Evolutionary conservation across 2,113 vertebrate genomes (phyloP), one percentile per base, ranked within the genome.

Genomic region (Peucedramus taeniatus): DNA sequence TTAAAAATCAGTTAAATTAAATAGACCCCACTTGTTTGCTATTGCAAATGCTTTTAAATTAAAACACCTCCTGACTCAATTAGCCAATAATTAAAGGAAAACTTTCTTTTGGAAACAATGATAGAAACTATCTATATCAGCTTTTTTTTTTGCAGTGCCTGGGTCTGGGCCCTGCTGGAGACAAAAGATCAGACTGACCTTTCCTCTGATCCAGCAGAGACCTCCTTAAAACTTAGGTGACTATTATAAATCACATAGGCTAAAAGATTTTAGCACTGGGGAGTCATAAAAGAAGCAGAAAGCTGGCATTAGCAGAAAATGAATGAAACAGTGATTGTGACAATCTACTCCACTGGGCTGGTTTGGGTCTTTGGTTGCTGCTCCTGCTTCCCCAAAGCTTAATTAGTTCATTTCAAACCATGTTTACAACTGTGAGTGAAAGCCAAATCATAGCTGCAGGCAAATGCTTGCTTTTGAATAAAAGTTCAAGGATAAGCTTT

Each of bases 1-100:
- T 6, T 53, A 69, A 71, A 91, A 71, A 65, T 21, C n/a, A 84
- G 7, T 50, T 75, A 59, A 81, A 77, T n/a, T 61, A 44, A 71
- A 42, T 0, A 4, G 44, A 75, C 5, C 8, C 11, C 12, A 39
- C 7, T 24, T 1, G 2, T 15, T 71, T 61, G n/a, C 57, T 75
- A 71, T n/a, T 74, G 64, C 18, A 93, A 93, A 77, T 40, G 28
- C 17, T 79, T 91, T 71, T 57, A 84, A 53, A 91, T 53, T 27
- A 42, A 78, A 63, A 6, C 5, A 12, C 3, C 6, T 81, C 47
- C 56, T 49, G 39, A 40, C 22, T 63, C 50, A 60, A 35, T 37
- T 22, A 78, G 14, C 10, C 14, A 63, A 22, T 27, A 65, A 78
- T 3, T 66, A 49, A 4, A 84, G 26, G 37, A 87, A 81, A 78